These are phyloP conservation scores for Callinectes sapidus DNA, from an alignment of 2,888 invertebrate species.

Conservation along the genomic window DNA sequence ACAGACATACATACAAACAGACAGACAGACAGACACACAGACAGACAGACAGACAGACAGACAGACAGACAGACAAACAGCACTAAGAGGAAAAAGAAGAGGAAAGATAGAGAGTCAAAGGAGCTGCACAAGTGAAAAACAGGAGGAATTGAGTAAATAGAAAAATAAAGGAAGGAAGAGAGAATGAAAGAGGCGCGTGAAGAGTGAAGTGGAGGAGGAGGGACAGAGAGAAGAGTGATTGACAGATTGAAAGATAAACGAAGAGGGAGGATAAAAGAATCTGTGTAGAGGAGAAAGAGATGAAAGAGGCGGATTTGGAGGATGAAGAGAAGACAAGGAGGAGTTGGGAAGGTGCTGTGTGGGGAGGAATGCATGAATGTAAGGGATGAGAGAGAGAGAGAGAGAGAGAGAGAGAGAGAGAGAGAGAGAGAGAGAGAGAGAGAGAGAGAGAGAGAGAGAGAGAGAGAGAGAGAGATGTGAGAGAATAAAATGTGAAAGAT, in stretches of 20 bases:
- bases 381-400: too few species aligned
- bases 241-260: neutral
- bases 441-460: too few species aligned
- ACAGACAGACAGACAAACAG: too few species aligned
- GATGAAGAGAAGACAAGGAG: neutral
- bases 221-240: neutral
- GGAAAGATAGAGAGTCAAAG: neutral
- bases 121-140: neutral
- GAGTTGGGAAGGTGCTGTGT: neutral
- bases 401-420: neutral
- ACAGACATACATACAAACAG: too few species aligned
- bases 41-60: too few species aligned
- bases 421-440: too few species aligned
- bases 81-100: neutral
- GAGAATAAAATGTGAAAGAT: neutral
- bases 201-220: neutral
- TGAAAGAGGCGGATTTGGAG: neutral
- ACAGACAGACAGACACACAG: neutral
- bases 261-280: neutral
- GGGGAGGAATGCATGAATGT: too few species aligned
- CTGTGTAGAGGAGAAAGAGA: neutral
- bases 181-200: neutral
- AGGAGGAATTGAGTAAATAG: neutral
- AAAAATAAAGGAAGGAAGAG: neutral
- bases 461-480: too few species aligned